Conservation (phyloP, 2,888 invertebrate species). For the Hoplodrina ambigua region DNA sequence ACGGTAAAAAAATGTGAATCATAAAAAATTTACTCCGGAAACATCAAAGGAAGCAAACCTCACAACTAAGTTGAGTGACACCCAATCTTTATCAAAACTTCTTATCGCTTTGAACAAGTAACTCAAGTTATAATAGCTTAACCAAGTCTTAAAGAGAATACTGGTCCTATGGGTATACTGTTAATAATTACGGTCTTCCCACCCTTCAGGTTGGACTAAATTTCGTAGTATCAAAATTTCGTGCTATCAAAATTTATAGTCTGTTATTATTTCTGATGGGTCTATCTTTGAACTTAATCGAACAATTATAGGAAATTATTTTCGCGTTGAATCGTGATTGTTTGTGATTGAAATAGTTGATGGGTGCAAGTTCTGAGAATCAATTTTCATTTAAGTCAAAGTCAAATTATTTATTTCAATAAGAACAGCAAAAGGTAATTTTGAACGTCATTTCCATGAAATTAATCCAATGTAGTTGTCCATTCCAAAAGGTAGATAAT, state of each 20-base stretch:
- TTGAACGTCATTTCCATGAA: no score
- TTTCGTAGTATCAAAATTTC: conserved; percentile 9
- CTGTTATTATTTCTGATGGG: conserved; percentile 52
- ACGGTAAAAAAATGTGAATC: neutral
- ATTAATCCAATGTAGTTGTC: no score
- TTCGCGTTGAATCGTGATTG: conserved; percentile 12
- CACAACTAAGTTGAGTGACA: conserved; percentile 40
- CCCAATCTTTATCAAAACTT: conserved; percentile 40
- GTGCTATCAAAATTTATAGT: conserved; percentile 41
- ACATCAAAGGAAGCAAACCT: conserved; percentile 8
- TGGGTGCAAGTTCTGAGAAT: conserved; percentile 8
- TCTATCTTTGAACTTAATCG: conserved; percentile 46
- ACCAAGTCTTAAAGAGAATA: conserved; percentile 42
- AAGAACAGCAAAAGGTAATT: no score
- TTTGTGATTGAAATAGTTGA: neutral
- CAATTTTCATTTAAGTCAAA: neutral
- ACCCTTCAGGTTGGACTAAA: conserved; percentile 11
- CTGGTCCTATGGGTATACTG: conserved; percentile 41
- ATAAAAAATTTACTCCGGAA: neutral
- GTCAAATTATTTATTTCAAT: neutral
- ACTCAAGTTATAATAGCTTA: conserved; percentile 57
- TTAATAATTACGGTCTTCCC: conserved; percentile 51
- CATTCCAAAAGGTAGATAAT: no score
- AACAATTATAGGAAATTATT: conserved; percentile 37
- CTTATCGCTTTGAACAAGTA: conserved; percentile 51